Evolutionary conservation across 64 coral and sea anemone genomes (phyloP).

Genomic region (Montipora efflorescens): DNA sequence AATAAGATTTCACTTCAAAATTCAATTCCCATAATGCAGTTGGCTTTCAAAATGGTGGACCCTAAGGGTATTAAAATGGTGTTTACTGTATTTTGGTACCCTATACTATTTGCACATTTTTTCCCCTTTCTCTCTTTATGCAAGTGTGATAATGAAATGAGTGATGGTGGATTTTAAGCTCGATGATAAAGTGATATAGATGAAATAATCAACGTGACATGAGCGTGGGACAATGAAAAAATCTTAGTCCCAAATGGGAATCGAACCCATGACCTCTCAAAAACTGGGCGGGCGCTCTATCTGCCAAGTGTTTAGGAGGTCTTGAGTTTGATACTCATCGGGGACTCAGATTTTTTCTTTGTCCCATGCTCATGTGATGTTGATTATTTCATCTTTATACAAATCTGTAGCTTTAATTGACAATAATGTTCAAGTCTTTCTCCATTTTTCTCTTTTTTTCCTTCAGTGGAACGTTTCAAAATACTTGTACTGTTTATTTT

Average conservation of each 20-base stretch:
- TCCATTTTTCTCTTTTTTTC: background rate
- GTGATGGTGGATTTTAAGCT: background rate
- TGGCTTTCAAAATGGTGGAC: background rate
- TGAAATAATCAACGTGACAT: conserved; percentile 2
- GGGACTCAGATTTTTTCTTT: too few species aligned
- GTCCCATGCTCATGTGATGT: background rate
- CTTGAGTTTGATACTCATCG: background rate
- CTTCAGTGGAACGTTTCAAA: background rate
- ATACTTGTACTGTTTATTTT: too few species aligned
- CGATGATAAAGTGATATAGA: background rate
- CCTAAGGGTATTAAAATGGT: background rate
- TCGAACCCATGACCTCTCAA: too few species aligned
- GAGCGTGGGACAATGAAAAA: background rate
- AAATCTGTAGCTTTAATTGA: background rate
- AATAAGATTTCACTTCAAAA: background rate
- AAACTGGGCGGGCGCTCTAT: too few species aligned
- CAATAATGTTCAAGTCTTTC: background rate
- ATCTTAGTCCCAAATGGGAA: too few species aligned
- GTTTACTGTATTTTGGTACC: background rate
- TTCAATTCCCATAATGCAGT: background rate
- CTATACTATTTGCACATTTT: background rate
- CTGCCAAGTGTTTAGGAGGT: background rate
- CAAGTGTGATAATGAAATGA: background rate
- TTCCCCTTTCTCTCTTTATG: background rate
- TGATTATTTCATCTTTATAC: background rate